A percentile compares a stretch with the other conserved stretches of the same genome.
Conservation (phyloP, 2,888 invertebrate species). For the Pristionchus japonicus region DNA sequence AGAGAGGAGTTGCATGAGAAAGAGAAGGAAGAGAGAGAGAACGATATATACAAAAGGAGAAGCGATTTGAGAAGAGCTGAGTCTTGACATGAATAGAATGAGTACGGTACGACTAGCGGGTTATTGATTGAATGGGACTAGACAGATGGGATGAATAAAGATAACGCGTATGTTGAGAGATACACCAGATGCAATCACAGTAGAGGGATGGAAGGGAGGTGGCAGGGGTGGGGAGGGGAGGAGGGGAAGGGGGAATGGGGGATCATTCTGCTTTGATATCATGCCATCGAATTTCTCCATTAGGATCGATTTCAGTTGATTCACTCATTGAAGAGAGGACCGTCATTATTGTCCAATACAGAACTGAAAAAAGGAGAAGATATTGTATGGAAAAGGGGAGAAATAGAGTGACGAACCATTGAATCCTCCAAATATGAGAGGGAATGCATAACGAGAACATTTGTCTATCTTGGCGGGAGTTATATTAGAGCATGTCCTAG, state of each 20-base stretch:
- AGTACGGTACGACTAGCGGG: constrained; percentile 6
- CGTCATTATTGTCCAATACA: constrained; percentile 65
- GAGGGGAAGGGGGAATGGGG: background rate
- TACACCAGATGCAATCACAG: constrained; percentile 46
- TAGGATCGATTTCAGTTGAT: constrained; percentile 53
- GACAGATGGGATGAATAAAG: constrained; percentile 19
- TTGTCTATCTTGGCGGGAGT: constrained; percentile 96
- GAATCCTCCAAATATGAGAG: constrained; percentile 76
- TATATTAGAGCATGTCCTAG: constrained; percentile 33
- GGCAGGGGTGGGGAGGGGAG: background rate
- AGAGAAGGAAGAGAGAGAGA: constrained; percentile 15
- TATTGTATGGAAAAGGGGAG: background rate
- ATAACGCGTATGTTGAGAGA: constrained; percentile 36
- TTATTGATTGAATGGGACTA: background rate
- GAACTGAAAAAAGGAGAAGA: constrained; percentile 55
- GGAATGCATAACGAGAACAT: constrained; percentile 97
- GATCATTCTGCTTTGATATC: constrained; percentile 45
- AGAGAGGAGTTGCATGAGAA: background rate
- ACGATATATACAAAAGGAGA: constrained; percentile 27
- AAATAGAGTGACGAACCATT: constrained; percentile 62
- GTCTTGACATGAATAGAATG: constrained; percentile 18
- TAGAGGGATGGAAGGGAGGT: background rate
- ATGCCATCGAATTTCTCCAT: no score
- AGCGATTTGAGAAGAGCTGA: constrained; percentile 10
- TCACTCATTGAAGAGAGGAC: constrained; percentile 55